phyloP scores from a whole-genome alignment of 1,140 invertebrate genomes.

The Zaprionus taronus region DNA sequence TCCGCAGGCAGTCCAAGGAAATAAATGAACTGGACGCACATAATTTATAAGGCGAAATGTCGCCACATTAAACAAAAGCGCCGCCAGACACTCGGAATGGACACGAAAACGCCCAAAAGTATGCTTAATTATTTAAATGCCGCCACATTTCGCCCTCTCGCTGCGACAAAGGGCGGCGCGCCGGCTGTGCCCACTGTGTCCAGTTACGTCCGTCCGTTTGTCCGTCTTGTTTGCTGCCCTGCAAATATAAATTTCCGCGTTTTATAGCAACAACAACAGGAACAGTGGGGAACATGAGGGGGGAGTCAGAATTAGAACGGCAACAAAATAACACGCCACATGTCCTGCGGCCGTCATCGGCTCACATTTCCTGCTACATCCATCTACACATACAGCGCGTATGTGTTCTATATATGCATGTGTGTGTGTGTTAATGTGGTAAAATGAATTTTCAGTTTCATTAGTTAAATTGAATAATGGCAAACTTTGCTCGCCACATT shows the following conservation, averaged over 20 bases:
- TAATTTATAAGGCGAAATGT: slow-evolving; percentile 51
- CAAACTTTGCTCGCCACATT: slow-evolving; percentile 80
- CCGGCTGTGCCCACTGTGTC: neutral
- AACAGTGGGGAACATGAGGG: slow-evolving; percentile 13
- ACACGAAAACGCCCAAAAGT: slow-evolving; percentile 63
- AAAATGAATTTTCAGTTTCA: slow-evolving; percentile 84
- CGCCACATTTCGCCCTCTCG: slow-evolving; percentile 3
- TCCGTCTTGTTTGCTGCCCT: slow-evolving; percentile 40
- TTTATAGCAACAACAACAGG: slow-evolving; percentile 54
- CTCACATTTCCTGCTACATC: slow-evolving; percentile 62
- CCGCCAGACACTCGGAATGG: slow-evolving; percentile 47
- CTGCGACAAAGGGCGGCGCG: slow-evolving; percentile 2
- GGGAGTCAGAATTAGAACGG: slow-evolving; percentile 35
- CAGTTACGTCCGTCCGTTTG: neutral
- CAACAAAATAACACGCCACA: slow-evolving; percentile 63
- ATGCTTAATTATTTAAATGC: slow-evolving; percentile 80
- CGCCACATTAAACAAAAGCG: slow-evolving; percentile 33
- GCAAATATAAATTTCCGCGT: slow-evolving; percentile 76
- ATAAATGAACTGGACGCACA: slow-evolving; percentile 47
- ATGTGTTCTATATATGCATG: slow-evolving; percentile 8
- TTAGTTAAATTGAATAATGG: slow-evolving; percentile 84
- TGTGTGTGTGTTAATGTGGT: slow-evolving; percentile 78
- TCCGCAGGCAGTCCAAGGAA: slow-evolving; percentile 1
- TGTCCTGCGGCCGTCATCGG: slow-evolving; percentile 59
- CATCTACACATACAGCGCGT: slow-evolving; percentile 10